Evolutionary conservation across 2,888 invertebrate genomes (phyloP), one percentile per base, ranked within the genome.

Genomic region (Erebia aethiops): DNA sequence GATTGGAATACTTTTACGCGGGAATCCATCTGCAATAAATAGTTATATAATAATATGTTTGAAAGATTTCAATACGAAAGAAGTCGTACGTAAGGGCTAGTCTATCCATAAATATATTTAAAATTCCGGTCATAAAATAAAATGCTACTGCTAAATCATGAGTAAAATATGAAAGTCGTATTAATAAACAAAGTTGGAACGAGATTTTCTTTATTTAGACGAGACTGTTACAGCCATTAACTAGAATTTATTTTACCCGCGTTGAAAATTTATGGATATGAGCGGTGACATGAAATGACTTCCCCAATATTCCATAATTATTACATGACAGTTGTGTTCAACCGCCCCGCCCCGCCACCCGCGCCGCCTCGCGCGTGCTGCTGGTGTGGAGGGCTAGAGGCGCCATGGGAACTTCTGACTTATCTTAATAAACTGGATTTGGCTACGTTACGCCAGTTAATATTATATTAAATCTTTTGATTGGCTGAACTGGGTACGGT

Each of bases 251-350:
- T 68, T 60, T 60, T 35, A 11, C 26, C 58, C n/a, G 62, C 26
- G 46, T 56, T 18, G 26, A 43, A 49, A 66, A 66, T 70, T 66
- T 65, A 70, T 65, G 52, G 26, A 60, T 65, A 65, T 70, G 54
- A 70, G 60, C 52, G 52, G 60, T 54, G 70, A 70, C 66, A 65
- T 60, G 60, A 26, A 71, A 65, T 51, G 60, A 71, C 71, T 69
- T 71, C 71, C 71, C 61, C 26, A 72, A 66, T 62, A 66, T 57
- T 61, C 61, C 67, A 71, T 71, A 67, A 71, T 71, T 62, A 66
- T 66, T 46, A 66, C 52, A 52, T 46, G 70, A 70, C 65, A 65
- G 60, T 13, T 58, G 43, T 16, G 52, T 70, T 8, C 57, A 57
- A 18, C 54, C 43, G 41, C 2, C n/a, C 8, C 35, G n/a, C 13